These are phyloP conservation scores for Zaprionus lineosus DNA, from an alignment of 2,888 invertebrate genomes.

Conservation along the genomic window DNA sequence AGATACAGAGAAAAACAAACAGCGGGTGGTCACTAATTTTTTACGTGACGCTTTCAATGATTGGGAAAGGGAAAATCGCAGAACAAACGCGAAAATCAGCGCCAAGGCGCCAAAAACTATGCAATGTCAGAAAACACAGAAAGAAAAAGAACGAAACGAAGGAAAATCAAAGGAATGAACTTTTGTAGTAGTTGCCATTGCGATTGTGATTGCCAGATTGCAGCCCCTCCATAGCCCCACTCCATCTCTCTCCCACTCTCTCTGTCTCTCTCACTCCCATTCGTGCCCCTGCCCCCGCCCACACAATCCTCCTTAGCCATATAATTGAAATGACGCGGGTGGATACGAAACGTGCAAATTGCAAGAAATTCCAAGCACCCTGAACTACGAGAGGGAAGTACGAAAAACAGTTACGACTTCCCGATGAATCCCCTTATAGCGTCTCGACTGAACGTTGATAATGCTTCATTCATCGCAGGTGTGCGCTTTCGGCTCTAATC, in stretches of 20 bases:
- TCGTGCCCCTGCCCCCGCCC: too few species aligned
- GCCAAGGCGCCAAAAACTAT: conserved; percentile 69
- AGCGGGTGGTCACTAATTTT: conserved; percentile 74
- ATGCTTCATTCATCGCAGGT: too few species aligned
- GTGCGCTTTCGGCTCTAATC: too few species aligned
- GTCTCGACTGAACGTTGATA: too few species aligned
- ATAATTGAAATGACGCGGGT: conserved; percentile 60
- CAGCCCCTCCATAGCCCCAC: background rate
- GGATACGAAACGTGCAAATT: conserved; percentile 56
- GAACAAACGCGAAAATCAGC: conserved; percentile 57
- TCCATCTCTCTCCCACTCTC: background rate
- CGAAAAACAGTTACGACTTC: too few species aligned
- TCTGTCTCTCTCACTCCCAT: too few species aligned
- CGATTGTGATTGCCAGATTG: conserved; percentile 39
- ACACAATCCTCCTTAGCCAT: conserved; percentile 15
- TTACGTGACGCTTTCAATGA: conserved; percentile 63
- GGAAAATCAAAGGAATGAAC: conserved; percentile 63
- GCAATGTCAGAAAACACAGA: conserved; percentile 54
- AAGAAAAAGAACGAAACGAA: too few species aligned
- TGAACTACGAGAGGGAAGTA: conserved; percentile 9
- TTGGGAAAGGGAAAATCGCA: conserved; percentile 22
- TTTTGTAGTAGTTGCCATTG: conserved; percentile 25
- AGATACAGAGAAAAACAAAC: conserved; percentile 39
- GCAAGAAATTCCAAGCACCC: conserved; percentile 35
- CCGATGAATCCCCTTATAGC: too few species aligned